A percentile compares a stretch with the other conserved stretches of the same genome.
Conservation (phyloP, 2,888 invertebrate species). For the Athetis lepigone region DNA sequence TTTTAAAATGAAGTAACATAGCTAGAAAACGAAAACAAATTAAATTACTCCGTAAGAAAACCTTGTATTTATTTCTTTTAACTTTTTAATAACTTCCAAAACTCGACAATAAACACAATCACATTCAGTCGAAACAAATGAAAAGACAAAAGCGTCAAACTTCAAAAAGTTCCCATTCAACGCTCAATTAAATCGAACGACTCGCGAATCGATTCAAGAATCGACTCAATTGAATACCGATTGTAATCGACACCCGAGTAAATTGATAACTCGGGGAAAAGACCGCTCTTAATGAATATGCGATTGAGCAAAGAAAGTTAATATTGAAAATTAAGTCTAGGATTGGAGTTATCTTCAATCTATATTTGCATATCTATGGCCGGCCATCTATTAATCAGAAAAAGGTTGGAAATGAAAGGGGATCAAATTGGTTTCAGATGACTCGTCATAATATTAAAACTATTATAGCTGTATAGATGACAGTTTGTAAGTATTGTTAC, state of each 20-base stretch:
- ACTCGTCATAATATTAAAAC: slow-evolving; percentile 25
- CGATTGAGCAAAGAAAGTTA: slow-evolving; percentile 67
- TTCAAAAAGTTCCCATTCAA: slow-evolving; percentile 67
- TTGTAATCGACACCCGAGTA: slow-evolving; percentile 71
- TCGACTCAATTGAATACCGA: slow-evolving; percentile 72
- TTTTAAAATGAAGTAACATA: too few relatives aligned
- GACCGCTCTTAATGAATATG: slow-evolving; percentile 70
- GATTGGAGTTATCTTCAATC: slow-evolving; percentile 59
- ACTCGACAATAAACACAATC: slow-evolving; percentile 8
- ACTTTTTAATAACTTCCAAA: not conserved
- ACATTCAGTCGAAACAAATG: slow-evolving; percentile 21
- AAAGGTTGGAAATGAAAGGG: slow-evolving; percentile 32
- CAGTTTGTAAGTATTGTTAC: too few relatives aligned
- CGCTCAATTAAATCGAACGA: slow-evolving; percentile 70
- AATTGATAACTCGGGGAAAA: slow-evolving; percentile 67
- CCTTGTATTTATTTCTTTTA: not conserved
- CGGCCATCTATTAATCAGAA: slow-evolving; percentile 45
- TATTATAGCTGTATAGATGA: too few relatives aligned
- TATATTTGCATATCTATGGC: slow-evolving; percentile 60
- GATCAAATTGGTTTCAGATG: slow-evolving; percentile 24
- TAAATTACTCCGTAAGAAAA: not conserved
- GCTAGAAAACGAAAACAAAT: not conserved
- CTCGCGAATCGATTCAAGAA: slow-evolving; percentile 58
- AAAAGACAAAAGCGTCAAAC: slow-evolving; percentile 64
- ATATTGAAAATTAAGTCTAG: slow-evolving; percentile 70